Percentiles rank a stretch among this genome's conserved stretches.
These are phyloP conservation scores for Chloroclystis v-ata DNA, from an alignment of 2,888 invertebrate species.

Conservation along the genomic window DNA sequence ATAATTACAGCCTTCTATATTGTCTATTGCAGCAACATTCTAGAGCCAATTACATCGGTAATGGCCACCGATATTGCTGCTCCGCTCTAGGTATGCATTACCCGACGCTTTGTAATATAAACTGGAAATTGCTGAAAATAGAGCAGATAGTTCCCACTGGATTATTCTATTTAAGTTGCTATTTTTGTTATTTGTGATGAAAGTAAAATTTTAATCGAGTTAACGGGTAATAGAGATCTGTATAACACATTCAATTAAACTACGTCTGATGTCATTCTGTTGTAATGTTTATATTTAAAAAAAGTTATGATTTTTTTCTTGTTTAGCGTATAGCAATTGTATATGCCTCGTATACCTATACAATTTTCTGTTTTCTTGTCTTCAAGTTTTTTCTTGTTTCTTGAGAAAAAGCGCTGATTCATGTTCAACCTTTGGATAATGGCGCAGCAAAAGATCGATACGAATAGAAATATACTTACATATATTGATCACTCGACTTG, in stretches of 20 bases:
- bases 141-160: neutral
- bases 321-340: too few relatives aligned
- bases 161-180: neutral
- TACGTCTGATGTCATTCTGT: neutral
- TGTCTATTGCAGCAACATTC: slow-evolving; percentile 2
- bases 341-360: too few relatives aligned
- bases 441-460: too few relatives aligned
- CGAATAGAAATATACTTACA: too few relatives aligned
- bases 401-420: too few relatives aligned
- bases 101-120: neutral
- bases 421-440: too few relatives aligned
- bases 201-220: neutral
- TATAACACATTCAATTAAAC: neutral
- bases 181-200: slow-evolving; percentile 1
- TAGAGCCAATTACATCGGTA: slow-evolving; percentile 11
- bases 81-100: slow-evolving; percentile 1
- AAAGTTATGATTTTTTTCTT: too few relatives aligned
- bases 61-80: slow-evolving; percentile 14
- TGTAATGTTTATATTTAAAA: neutral
- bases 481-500: too few relatives aligned
- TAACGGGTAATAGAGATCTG: neutral
- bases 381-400: too few relatives aligned
- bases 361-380: too few relatives aligned
- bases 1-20: neutral
- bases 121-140: neutral